Conservation (phyloP, 2,113 vertebrate species). For the Dromas ardeola region DNA sequence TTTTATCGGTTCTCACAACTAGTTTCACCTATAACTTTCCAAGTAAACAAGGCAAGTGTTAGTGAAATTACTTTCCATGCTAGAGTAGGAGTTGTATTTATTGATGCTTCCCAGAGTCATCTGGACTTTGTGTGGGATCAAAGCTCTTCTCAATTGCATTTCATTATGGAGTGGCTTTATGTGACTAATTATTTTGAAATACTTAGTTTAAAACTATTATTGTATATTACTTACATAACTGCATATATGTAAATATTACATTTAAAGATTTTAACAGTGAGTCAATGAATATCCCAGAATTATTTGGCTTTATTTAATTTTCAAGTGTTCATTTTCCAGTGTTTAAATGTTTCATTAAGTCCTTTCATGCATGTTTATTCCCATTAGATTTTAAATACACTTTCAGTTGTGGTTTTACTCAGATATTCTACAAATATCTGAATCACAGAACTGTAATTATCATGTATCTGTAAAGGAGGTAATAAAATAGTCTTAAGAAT, state of each 20-base stretch:
- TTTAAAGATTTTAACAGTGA: neutral
- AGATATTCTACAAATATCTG: neutral
- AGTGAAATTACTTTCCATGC: neutral
- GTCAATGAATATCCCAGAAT: neutral
- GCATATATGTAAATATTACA: neutral
- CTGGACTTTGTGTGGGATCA: neutral
- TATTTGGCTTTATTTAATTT: neutral
- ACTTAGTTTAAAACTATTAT: neutral
- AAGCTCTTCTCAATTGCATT: neutral
- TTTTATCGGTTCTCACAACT: slow-evolving; percentile 32
- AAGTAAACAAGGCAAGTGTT: neutral
- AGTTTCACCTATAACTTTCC: neutral
- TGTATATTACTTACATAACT: neutral
- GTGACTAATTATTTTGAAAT: neutral
- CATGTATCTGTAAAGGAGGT: neutral
- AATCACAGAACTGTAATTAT: neutral
- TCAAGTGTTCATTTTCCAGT: neutral
- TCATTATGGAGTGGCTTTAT: neutral
- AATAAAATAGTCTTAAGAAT: neutral
- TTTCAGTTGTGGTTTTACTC: neutral
- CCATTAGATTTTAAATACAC: neutral
- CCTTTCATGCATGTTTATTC: neutral
- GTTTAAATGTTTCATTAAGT: neutral
- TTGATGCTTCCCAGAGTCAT: slow-evolving; percentile 24
- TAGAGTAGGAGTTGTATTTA: neutral